A percentile compares a stretch with the other conserved stretches of the same genome.
phyloP scores from a whole-genome alignment of 53 echinoderm and acorn worm species.

The Holothuria scabra region DNA sequence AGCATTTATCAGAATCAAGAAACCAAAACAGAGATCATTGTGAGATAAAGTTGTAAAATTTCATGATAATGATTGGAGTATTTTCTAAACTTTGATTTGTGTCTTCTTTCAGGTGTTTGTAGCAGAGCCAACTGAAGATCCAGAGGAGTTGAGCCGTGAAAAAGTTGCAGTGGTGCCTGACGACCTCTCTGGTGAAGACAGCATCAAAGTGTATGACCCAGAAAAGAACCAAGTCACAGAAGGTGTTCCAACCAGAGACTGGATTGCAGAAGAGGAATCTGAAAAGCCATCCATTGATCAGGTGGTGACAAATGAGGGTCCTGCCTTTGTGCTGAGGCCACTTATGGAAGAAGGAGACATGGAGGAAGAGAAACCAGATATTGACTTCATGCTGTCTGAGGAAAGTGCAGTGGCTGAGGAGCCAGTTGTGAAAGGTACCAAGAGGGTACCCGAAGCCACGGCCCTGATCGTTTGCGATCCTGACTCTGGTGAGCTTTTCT shows the following conservation, averaged over 20 bases:
- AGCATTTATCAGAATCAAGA: too few species aligned
- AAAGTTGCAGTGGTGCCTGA: conserved; percentile 50
- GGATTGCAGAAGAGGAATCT: not conserved
- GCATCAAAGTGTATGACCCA: conserved; percentile 53
- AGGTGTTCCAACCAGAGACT: conserved; percentile 49
- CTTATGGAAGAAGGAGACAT: conserved; percentile 2
- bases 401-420: conserved; percentile 31
- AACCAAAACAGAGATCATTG: too few species aligned
- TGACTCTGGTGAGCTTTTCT: conserved; percentile 1
- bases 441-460: not conserved
- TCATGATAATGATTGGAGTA: too few species aligned
- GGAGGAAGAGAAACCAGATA: conserved; percentile 33
- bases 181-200: conserved; percentile 30
- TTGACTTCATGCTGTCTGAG: conserved; percentile 5
- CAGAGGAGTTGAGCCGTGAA: conserved; percentile 54
- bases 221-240: conserved; percentile 66
- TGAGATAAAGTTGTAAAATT: too few species aligned
- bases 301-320: conserved; percentile 76
- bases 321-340: conserved; percentile 66
- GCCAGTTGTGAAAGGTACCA: conserved; percentile 9
- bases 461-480: conserved; percentile 41
- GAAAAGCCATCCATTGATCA: not conserved
- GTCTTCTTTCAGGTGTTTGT: not conserved
- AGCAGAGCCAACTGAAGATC: conserved; percentile 60
- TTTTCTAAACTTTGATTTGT: too few species aligned